Conservation (phyloP, 1,140 invertebrate genomes). For the Ooceraea biroi region DNA sequence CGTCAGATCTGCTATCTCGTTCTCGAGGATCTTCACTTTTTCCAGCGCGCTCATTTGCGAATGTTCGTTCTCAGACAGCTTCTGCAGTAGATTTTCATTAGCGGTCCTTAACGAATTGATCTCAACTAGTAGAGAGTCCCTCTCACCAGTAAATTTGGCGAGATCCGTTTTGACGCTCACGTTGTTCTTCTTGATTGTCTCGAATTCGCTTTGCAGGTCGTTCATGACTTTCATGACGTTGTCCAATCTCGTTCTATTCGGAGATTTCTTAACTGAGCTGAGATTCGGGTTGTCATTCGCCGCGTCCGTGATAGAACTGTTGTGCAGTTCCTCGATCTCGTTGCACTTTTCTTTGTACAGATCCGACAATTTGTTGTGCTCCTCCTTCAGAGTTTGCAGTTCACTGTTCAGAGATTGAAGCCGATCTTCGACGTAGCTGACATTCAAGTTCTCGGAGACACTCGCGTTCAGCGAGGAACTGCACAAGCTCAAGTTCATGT, state of each 20-base stretch:
- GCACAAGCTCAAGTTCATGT: slow-evolving; percentile 52
- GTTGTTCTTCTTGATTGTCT: slow-evolving; percentile 51
- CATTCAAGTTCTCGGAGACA: slow-evolving; percentile 56
- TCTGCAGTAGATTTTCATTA: slow-evolving; percentile 59
- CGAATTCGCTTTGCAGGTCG: slow-evolving; percentile 49
- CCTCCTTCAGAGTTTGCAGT: slow-evolving; percentile 55
- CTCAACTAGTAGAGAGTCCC: slow-evolving; percentile 27
- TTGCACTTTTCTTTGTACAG: slow-evolving; percentile 58
- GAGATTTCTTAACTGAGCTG: not conserved
- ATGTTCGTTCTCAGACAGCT: slow-evolving; percentile 43
- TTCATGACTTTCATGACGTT: slow-evolving; percentile 32
- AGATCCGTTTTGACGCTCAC: slow-evolving; percentile 15
- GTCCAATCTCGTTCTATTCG: slow-evolving; percentile 31
- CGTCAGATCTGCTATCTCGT: slow-evolving; percentile 65
- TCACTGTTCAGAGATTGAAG: slow-evolving; percentile 58
- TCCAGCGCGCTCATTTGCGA: slow-evolving; percentile 4
- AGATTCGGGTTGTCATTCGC: not conserved
- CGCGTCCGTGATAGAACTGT: not conserved
- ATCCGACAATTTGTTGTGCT: slow-evolving; percentile 51
- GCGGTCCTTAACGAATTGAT: slow-evolving; percentile 30
- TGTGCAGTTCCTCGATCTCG: slow-evolving; percentile 55
- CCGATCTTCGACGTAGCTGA: slow-evolving; percentile 60
- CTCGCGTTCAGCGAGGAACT: slow-evolving; percentile 55
- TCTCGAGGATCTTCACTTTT: slow-evolving; percentile 70
- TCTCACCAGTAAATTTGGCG: slow-evolving; percentile 48